A percentile compares a stretch with the other conserved stretches of the same genome.
These are phyloP conservation scores for Gasteruption jaculator DNA, from an alignment of 2,888 invertebrate species.

Conservation along the genomic window DNA sequence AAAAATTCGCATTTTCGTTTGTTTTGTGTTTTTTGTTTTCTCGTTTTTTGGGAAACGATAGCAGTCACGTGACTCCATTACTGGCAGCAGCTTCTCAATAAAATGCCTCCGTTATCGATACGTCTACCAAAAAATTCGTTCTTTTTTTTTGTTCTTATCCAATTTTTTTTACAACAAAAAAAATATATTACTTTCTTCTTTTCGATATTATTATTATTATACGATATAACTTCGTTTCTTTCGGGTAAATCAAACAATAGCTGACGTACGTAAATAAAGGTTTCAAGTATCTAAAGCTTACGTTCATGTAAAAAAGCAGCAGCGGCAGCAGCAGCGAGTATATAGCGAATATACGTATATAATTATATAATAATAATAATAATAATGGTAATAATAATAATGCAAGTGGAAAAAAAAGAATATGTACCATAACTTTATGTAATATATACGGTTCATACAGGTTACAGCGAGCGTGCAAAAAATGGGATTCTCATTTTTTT, in stretches of 20 bases:
- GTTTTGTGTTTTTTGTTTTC: conserved; percentile 1
- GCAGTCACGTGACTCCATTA: conserved; percentile 28
- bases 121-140: no score
- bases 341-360: conserved; percentile 25
- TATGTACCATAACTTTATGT: conserved; percentile 6
- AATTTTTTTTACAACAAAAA: no score
- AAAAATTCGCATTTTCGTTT: not conserved
- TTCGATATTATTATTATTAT: no score
- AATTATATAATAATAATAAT: conserved; percentile 19
- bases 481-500: conserved; percentile 28
- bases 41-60: conserved; percentile 20
- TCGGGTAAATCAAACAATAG: no score
- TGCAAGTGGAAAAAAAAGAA: no score
- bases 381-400: no score
- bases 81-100: conserved; percentile 50
- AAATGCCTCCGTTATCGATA: conserved; percentile 52
- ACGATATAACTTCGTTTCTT: no score
- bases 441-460: conserved; percentile 39
- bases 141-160: no score
- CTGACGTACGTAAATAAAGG: no score
- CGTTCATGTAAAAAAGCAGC: conserved; percentile 47
- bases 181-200: no score
- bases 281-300: conserved; percentile 45
- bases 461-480: conserved; percentile 50
- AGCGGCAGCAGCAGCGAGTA: conserved; percentile 34